These are phyloP conservation scores for Holacanthus passer DNA, from an alignment of 2,113 vertebrate genomes.

Conservation along the genomic window DNA sequence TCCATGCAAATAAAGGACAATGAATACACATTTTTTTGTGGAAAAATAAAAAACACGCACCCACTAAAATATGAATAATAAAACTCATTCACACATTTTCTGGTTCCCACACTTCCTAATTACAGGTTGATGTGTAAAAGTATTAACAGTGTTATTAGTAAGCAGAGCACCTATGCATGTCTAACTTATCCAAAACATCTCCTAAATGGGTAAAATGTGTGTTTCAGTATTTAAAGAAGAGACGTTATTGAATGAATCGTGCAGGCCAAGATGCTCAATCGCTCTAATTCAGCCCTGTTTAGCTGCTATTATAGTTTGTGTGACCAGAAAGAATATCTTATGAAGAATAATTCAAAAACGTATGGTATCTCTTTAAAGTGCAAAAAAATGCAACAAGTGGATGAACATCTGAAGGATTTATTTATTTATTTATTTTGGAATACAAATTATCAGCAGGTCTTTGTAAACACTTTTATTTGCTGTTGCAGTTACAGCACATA, in stretches of 20 bases:
- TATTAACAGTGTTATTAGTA: neutral
- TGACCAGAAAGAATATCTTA: neutral
- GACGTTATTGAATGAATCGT: neutral
- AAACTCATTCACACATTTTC: too few species aligned
- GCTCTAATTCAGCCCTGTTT: neutral
- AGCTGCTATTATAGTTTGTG: neutral
- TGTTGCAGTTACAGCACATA: constrained; percentile 1
- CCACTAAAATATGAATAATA: neutral
- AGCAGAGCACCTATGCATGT: neutral
- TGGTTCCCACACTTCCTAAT: neutral
- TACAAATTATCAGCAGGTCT: neutral
- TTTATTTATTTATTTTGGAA: too few species aligned
- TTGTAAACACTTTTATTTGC: constrained; percentile 8
- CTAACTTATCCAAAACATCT: too few species aligned
- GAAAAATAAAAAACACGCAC: neutral
- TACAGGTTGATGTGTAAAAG: neutral
- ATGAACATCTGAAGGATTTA: neutral
- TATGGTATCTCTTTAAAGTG: neutral
- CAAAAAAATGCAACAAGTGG: too few species aligned
- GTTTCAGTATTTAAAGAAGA: too few species aligned
- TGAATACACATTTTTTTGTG: too few species aligned
- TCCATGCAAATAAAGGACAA: too few species aligned
- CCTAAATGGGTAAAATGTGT: too few species aligned
- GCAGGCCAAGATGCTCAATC: neutral
- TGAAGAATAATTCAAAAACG: neutral